Conservation (phyloP, 2,113 vertebrate species). For the Piaya cayana region DNA sequence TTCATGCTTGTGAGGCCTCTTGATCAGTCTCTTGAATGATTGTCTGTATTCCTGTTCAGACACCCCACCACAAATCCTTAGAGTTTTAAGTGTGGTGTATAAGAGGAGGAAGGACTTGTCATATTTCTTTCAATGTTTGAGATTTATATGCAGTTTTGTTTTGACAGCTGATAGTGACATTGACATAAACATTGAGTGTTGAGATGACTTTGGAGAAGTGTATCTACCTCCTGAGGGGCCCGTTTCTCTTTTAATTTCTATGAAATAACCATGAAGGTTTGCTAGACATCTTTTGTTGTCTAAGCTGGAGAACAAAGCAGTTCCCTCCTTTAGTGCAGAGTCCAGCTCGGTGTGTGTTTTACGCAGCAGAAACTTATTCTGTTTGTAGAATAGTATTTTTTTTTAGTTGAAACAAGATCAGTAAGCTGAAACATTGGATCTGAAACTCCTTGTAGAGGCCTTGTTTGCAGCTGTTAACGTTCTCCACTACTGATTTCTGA, state of each 20-base stretch:
- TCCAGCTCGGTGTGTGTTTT: neutral
- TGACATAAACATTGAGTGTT: neutral
- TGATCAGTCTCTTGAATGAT: neutral
- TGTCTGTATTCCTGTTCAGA: neutral
- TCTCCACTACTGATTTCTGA: neutral
- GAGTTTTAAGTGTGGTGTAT: neutral
- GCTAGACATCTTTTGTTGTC: neutral
- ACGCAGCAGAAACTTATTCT: neutral
- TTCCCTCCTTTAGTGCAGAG: neutral
- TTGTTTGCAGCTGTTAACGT: neutral
- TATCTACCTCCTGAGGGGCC: neutral
- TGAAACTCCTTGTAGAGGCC: neutral
- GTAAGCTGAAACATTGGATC: neutral
- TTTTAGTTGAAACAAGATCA: neutral
- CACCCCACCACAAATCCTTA: neutral
- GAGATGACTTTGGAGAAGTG: neutral
- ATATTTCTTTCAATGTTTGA: neutral
- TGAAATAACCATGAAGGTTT: neutral
- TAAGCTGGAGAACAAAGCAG: neutral
- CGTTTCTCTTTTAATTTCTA: neutral
- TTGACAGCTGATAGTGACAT: neutral
- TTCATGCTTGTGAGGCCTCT: neutral
- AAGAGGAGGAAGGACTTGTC: neutral
- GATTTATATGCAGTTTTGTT: neutral
- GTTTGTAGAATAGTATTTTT: neutral